Percentiles rank a stretch among this genome's conserved stretches.
phyloP scores from a whole-genome alignment of 2,888 invertebrate species.

The Disparrhopalites patrizii region DNA sequence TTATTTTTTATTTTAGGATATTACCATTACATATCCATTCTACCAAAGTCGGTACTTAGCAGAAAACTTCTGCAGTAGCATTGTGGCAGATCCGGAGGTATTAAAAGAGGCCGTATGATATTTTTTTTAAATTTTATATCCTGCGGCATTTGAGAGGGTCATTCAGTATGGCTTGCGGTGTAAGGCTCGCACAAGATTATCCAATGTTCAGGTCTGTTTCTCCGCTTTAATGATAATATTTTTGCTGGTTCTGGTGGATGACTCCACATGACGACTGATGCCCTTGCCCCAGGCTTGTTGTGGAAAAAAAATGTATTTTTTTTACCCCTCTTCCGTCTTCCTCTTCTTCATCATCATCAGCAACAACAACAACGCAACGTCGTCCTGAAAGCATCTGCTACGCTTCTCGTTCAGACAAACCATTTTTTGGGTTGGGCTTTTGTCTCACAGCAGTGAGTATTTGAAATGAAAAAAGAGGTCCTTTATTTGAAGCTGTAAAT shows the following conservation, averaged over 20 bases:
- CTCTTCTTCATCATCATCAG: not conserved
- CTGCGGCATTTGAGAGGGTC: too few species aligned
- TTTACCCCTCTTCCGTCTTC: conserved; percentile 7
- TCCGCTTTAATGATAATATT: not conserved
- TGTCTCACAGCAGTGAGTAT: not conserved
- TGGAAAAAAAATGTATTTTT: not conserved
- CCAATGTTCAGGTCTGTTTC: conserved; percentile 12
- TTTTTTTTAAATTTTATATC: too few species aligned
- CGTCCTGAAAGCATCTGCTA: conserved; percentile 6
- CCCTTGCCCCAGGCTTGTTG: conserved; percentile 5
- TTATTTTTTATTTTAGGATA: too few species aligned
- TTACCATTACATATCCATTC: too few species aligned
- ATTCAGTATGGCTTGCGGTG: too few species aligned
- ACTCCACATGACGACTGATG: conserved; percentile 3
- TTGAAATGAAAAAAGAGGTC: not conserved
- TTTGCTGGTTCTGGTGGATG: not conserved
- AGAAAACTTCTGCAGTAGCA: too few species aligned
- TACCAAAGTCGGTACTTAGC: too few species aligned
- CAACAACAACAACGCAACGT: not conserved
- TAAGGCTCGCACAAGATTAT: too few species aligned
- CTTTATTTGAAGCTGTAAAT: conserved; percentile 1
- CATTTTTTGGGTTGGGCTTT: conserved; percentile 3
- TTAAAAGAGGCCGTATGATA: too few species aligned
- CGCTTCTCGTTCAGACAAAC: conserved; percentile 3
- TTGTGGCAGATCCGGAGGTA: too few species aligned